These are phyloP conservation scores for Pachyseris speciosa DNA, from an alignment of 64 coral and sea anemone species.

Conservation along the genomic window DNA sequence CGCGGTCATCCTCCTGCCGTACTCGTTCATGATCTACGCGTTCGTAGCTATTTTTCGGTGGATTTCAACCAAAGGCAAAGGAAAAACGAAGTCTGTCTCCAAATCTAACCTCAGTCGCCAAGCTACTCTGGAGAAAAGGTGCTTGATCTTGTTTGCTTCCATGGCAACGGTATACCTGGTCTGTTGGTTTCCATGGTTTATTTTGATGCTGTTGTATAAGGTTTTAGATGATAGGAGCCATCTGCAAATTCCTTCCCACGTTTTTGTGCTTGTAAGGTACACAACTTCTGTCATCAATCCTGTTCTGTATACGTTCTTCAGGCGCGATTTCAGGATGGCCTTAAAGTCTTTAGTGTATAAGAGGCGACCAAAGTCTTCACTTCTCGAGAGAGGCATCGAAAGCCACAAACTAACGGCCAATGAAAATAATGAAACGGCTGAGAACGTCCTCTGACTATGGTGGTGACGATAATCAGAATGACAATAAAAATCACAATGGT, in stretches of 20 bases:
- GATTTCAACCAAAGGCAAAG: background rate
- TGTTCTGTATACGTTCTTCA: conserved; percentile 72
- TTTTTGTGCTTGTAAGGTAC: conserved; percentile 46
- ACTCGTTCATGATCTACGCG: conserved; percentile 22
- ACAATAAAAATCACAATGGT: background rate
- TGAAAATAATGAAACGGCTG: background rate
- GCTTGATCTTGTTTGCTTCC: background rate
- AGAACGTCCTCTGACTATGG: background rate
- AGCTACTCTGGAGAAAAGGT: conserved; percentile 4
- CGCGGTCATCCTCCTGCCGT: background rate
- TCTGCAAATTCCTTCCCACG: background rate
- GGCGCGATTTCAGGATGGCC: conserved; percentile 57
- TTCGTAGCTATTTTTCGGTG: background rate
- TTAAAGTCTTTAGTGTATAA: background rate
- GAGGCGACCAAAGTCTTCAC: background rate
- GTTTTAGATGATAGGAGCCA: background rate
- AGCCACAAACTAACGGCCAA: background rate
- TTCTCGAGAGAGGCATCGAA: background rate
- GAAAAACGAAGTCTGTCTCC: too few species aligned
- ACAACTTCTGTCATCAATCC: conserved; percentile 64
- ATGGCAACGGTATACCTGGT: conserved; percentile 6
- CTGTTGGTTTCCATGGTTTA: conserved; percentile 30
- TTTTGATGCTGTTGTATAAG: conserved; percentile 21
- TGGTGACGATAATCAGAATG: background rate
- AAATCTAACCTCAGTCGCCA: background rate